Conservation (phyloP, 2,888 invertebrate species). For the Aleiodes leptofemur region DNA sequence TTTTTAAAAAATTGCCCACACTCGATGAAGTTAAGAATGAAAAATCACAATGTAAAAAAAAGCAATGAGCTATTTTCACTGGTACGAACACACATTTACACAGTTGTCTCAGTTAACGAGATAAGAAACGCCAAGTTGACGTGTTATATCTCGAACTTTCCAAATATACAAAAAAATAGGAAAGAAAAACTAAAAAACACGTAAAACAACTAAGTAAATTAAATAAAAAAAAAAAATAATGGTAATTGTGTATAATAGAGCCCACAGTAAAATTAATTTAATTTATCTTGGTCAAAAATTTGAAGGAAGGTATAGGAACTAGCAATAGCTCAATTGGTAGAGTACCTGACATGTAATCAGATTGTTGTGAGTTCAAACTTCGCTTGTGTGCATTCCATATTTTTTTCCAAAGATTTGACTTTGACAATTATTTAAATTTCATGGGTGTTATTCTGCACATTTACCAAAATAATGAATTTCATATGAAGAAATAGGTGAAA, state of each 20-base stretch:
- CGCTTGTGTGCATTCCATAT: too few relatives aligned
- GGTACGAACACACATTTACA: conserved; percentile 3
- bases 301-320: too few relatives aligned
- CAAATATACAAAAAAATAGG: neutral
- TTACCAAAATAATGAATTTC: neutral
- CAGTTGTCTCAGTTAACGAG: neutral
- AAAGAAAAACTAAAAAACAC: conserved; percentile 10
- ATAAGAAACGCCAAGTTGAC: neutral
- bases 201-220: neutral
- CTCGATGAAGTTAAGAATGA: neutral
- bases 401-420: too few relatives aligned
- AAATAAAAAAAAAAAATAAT: neutral
- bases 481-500: neutral
- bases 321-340: too few relatives aligned
- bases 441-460: too few relatives aligned
- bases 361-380: neutral
- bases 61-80: neutral
- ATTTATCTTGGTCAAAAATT: too few relatives aligned
- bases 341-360: neutral
- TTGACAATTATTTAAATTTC: too few relatives aligned
- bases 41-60: conserved; percentile 11
- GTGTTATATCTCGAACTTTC: neutral
- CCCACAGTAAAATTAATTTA: too few relatives aligned
- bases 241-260: neutral
- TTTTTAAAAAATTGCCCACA: too few relatives aligned